Conservation (phyloP, 92 coral and sea anemone species). For the Pocillopora meandrina region DNA sequence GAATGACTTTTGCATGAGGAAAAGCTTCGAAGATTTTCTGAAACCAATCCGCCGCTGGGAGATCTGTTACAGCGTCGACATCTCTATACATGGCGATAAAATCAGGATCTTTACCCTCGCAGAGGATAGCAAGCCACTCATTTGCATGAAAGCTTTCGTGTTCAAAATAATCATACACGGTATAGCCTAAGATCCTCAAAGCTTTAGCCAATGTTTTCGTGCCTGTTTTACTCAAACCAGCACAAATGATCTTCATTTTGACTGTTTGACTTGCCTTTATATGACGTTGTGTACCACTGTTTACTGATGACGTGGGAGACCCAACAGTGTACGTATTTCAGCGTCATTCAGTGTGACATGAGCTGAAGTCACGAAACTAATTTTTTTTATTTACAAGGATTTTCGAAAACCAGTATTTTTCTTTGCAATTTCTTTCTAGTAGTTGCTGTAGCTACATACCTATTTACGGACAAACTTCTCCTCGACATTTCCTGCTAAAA, state of each 20-base stretch:
- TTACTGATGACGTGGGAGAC: no score
- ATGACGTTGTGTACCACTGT: no score
- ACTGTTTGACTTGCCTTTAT: no score
- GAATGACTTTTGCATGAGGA: conserved; percentile 23
- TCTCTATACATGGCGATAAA: conserved; percentile 19
- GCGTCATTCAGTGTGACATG: no score
- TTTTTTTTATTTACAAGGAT: no score
- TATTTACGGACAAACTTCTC: no score
- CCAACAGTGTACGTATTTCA: no score
- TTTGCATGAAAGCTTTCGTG: conserved; percentile 38
- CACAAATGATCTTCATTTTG: conserved; percentile 42
- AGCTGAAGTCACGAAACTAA: no score
- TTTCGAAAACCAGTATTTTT: no score
- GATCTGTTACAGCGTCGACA: conserved; percentile 35
- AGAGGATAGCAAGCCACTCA: conserved; percentile 12
- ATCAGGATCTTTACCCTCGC: conserved; percentile 19
- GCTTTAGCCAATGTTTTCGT: conserved; percentile 45
- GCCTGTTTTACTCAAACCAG: conserved; percentile 47
- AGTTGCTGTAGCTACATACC: no score
- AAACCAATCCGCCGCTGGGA: conserved; percentile 7
- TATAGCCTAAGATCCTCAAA: conserved; percentile 33
- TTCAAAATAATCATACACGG: conserved; percentile 28
- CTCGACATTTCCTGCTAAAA: no score
- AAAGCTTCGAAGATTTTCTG: conserved; percentile 30
- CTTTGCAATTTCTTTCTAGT: no score